phyloP scores from a whole-genome alignment of 2,113 vertebrate species.

The Canis aureus region DNA sequence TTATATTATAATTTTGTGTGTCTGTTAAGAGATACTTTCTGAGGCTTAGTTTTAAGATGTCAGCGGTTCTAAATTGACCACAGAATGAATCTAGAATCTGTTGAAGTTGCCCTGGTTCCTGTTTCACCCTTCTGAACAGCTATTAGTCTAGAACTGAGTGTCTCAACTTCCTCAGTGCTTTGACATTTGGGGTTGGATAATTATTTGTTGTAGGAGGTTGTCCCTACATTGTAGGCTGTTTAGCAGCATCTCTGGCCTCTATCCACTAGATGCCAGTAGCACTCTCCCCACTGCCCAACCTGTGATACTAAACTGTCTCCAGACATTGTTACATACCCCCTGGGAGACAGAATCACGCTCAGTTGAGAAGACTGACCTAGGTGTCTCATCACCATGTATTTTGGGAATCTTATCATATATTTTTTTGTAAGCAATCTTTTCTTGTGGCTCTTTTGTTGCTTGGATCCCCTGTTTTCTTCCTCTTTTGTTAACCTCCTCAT shows the following conservation, averaged over 20 bases:
- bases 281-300: neutral
- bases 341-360: neutral
- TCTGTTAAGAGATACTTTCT: constrained; percentile 35
- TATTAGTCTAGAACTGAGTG: neutral
- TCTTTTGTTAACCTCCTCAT: neutral
- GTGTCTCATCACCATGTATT: neutral
- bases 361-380: neutral
- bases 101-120: neutral
- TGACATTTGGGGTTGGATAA: neutral
- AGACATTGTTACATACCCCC: neutral
- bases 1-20: neutral
- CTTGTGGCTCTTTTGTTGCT: neutral
- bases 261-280: neutral
- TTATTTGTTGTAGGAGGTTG: neutral
- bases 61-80: neutral
- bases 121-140: neutral
- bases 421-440: neutral
- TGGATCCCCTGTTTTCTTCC: neutral
- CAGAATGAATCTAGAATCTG: neutral
- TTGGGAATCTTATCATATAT: neutral
- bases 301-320: neutral
- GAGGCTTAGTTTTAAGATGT: constrained; percentile 1
- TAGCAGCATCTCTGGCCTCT: neutral
- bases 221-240: neutral
- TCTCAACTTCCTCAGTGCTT: neutral